These are phyloP conservation scores for Hippopotamyrus pictus DNA, from an alignment of 2,797 vertebrate genomes.

Conservation along the genomic window DNA sequence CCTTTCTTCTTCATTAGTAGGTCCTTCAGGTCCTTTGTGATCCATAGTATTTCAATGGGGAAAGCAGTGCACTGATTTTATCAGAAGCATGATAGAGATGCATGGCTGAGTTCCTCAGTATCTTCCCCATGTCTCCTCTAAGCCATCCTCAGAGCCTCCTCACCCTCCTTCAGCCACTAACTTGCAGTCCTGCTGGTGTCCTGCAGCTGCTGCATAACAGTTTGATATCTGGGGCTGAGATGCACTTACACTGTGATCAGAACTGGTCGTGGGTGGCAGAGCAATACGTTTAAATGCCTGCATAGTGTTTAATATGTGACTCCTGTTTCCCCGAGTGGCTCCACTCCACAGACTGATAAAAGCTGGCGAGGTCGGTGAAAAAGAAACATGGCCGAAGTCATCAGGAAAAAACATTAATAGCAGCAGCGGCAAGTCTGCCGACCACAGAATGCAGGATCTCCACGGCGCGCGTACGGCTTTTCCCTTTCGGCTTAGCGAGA, in stretches of 20 bases:
- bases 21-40: neutral
- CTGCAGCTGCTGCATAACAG: neutral
- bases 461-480: neutral
- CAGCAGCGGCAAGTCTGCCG: neutral
- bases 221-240: neutral
- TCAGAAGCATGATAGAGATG: neutral
- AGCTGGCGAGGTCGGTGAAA: neutral
- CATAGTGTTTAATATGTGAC: neutral
- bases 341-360: neutral
- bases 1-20: neutral
- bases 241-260: neutral
- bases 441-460: neutral
- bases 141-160: neutral
- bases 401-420: neutral
- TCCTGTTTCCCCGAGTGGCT: neutral
- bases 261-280: neutral
- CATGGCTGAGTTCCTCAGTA: neutral
- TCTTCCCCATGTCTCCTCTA: neutral
- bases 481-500: neutral
- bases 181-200: neutral
- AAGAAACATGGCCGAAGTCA: neutral
- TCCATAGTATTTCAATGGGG: neutral
- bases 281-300: neutral
- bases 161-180: neutral
- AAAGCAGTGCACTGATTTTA: neutral